phyloP scores from a whole-genome alignment of 2,888 invertebrate species.

The Microctonus hyperodae region DNA sequence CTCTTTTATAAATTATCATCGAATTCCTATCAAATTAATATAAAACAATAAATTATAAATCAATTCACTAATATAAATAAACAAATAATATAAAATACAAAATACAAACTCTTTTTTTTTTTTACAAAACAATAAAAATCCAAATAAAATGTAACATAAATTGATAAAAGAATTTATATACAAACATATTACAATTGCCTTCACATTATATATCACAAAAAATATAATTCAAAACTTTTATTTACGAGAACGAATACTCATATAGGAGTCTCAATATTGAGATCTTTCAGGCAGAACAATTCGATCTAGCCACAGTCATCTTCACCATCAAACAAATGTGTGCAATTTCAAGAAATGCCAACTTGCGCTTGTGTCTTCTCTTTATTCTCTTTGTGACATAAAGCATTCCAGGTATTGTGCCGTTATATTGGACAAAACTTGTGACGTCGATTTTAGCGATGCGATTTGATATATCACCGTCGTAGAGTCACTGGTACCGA shows the following conservation, averaged over 20 bases:
- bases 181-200: neutral
- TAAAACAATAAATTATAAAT: too few relatives aligned
- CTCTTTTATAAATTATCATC: too few relatives aligned
- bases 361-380: neutral
- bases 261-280: neutral
- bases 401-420: conserved; percentile 17
- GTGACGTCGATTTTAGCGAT: conserved; percentile 51
- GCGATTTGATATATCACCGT: conserved; percentile 53
- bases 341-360: neutral
- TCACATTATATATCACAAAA: neutral
- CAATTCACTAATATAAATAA: too few relatives aligned
- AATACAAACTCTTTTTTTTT: too few relatives aligned
- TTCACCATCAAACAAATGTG: neutral
- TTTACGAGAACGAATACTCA: neutral
- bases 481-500: conserved; percentile 43
- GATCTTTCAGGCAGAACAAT: conserved; percentile 8
- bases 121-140: neutral
- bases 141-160: neutral
- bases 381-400: neutral
- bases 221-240: conserved; percentile 2
- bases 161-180: neutral
- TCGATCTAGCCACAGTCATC: conserved; percentile 7
- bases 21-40: too few relatives aligned
- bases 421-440: conserved; percentile 56
- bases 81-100: too few relatives aligned